Percentiles rank a stretch among this genome's conserved stretches.
phyloP scores from a whole-genome alignment of 1,140 invertebrate genomes.

The Eueides isabella region DNA sequence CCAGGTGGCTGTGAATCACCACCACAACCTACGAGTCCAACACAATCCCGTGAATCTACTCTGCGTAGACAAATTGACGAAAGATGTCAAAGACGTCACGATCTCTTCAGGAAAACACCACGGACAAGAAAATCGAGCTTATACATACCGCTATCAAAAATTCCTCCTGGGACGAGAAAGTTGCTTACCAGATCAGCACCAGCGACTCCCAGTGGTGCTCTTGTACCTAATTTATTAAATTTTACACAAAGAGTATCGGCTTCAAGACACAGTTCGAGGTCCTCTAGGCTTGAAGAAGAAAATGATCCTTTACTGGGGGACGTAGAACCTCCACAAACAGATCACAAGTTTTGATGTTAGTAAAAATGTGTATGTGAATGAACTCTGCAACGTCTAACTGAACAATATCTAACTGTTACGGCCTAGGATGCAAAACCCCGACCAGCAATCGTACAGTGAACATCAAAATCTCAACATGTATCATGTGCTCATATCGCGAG shows the following conservation, averaged over 20 bases:
- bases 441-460: constrained; percentile 30
- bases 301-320: constrained; percentile 84
- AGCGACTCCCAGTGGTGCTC: constrained; percentile 86
- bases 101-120: constrained; percentile 64
- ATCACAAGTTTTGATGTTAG: constrained; percentile 63
- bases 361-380: not conserved
- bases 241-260: constrained; percentile 76
- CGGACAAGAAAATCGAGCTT: constrained; percentile 82
- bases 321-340: constrained; percentile 81
- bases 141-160: constrained; percentile 57
- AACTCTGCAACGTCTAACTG: constrained; percentile 41
- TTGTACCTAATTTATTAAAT: constrained; percentile 81
- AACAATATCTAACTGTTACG: constrained; percentile 22
- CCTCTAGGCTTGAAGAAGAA: constrained; percentile 82
- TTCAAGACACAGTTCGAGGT: constrained; percentile 76
- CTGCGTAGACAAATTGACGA: constrained; percentile 64
- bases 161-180: constrained; percentile 36
- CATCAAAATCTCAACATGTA: constrained; percentile 50
- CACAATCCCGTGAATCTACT: constrained; percentile 77
- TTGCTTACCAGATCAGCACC: constrained; percentile 85
- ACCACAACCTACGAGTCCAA: constrained; percentile 89
- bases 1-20: constrained; percentile 84
- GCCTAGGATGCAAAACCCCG: constrained; percentile 36
- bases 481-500: constrained; percentile 55
- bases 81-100: constrained; percentile 57